phyloP scores from a whole-genome alignment of 2,888 invertebrate genomes.

The Zelleria hepariella region DNA sequence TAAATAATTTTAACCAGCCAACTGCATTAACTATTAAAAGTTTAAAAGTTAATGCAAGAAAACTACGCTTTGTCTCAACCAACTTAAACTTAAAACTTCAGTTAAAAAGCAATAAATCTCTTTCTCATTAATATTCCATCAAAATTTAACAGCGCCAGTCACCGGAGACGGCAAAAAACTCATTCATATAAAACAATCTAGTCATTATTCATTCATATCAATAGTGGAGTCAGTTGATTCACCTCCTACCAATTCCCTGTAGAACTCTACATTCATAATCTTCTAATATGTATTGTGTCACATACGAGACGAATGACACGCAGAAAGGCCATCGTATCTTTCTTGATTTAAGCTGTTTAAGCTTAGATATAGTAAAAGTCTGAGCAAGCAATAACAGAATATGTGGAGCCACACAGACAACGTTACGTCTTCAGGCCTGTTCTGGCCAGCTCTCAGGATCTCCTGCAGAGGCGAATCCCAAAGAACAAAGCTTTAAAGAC shows the following conservation, averaged over 20 bases:
- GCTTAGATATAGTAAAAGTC: no score
- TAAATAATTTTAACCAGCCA: no score
- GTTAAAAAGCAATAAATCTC: not conserved
- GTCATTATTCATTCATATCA: not conserved
- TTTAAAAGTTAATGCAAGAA: not conserved
- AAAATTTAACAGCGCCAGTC: not conserved
- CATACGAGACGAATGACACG: not conserved
- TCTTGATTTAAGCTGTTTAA: no score
- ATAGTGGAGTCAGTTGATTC: not conserved
- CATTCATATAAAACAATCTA: not conserved
- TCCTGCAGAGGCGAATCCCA: no score
- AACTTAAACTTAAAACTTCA: not conserved
- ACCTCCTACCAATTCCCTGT: slow-evolving; percentile 1
- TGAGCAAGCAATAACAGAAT: no score
- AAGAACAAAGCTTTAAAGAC: no score
- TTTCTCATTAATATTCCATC: not conserved
- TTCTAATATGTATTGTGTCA: not conserved
- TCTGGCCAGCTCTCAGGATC: no score
- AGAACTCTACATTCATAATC: not conserved
- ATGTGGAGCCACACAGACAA: no score
- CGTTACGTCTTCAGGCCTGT: no score
- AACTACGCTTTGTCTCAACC: not conserved
- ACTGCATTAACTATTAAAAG: no score
- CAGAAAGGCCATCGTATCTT: not conserved
- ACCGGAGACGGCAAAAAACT: not conserved